These are phyloP conservation scores for Parapristionchus giblindavisi DNA, from an alignment of 2,888 invertebrate genomes.

Conservation along the genomic window DNA sequence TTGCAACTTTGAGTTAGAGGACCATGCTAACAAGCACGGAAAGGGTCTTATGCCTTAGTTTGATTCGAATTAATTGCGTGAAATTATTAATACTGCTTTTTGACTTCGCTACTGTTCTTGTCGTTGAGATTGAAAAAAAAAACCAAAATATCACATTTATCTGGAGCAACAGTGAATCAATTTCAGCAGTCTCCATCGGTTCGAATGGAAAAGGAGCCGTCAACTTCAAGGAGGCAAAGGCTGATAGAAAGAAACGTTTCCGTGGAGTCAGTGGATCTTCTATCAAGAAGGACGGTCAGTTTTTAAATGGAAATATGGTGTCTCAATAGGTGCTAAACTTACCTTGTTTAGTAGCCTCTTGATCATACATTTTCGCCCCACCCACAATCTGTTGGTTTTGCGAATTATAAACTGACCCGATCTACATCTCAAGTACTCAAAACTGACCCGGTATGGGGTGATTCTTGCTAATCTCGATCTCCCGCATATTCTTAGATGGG, in stretches of 20 bases:
- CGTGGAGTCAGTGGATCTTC: constrained; percentile 45
- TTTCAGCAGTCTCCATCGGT: constrained; percentile 13
- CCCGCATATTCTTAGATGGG: no score
- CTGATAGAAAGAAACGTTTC: constrained; percentile 41
- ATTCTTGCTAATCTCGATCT: no score
- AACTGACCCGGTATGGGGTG: no score
- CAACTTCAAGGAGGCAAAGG: constrained; percentile 25
- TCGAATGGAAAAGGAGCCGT: constrained; percentile 1
- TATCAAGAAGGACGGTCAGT: constrained; percentile 47
- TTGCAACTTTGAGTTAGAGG: background rate
- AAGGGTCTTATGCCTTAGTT: background rate
- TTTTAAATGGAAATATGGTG: background rate
- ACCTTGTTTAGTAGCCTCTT: background rate
- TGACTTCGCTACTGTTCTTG: no score
- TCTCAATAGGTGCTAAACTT: background rate
- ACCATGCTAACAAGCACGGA: background rate
- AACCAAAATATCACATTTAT: background rate
- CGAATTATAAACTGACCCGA: no score
- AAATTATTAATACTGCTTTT: no score
- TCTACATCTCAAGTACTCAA: no score
- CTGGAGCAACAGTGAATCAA: background rate
- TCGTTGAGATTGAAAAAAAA: no score
- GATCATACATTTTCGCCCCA: no score
- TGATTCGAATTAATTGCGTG: no score
- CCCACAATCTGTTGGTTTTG: no score